Evolutionary conservation across 2,888 invertebrate species (phyloP).

Genomic region (Steinernema hermaphroditum): DNA sequence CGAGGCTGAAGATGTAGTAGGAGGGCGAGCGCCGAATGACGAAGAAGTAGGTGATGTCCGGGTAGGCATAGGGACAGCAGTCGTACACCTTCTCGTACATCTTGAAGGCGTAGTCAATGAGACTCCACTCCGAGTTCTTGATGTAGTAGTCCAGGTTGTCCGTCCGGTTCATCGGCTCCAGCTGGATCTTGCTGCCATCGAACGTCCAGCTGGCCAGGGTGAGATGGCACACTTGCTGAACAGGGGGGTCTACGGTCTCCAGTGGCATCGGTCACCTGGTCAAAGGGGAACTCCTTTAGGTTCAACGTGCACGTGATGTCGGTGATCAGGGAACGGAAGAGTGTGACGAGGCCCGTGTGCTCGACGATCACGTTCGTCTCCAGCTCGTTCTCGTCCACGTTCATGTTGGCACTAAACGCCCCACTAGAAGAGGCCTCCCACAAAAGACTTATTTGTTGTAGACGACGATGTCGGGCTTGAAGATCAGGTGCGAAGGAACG

Average conservation of each 20-base stretch:
- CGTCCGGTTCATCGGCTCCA: constrained; percentile 51
- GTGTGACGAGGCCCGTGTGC: constrained; percentile 48
- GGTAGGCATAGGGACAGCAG: constrained; percentile 62
- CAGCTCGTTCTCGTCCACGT: constrained; percentile 61
- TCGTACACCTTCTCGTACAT: constrained; percentile 55
- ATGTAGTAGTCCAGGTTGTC: constrained; percentile 62
- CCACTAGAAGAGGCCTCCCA: neutral
- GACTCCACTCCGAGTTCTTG: constrained; percentile 62
- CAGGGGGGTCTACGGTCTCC: constrained; percentile 11
- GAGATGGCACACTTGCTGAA: constrained; percentile 61
- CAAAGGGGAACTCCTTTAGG: constrained; percentile 61
- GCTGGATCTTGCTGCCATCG: constrained; percentile 59
- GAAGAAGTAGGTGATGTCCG: constrained; percentile 63
- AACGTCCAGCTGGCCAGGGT: constrained; percentile 64
- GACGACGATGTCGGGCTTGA: constrained; percentile 64
- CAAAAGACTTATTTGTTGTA: constrained; percentile 55
- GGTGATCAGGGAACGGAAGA: constrained; percentile 60
- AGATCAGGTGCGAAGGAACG: constrained; percentile 60
- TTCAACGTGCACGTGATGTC: constrained; percentile 61
- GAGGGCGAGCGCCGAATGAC: constrained; percentile 59
- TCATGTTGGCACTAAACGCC: constrained; percentile 63
- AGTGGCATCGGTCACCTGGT: constrained; percentile 45
- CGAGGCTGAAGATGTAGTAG: constrained; percentile 64
- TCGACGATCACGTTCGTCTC: constrained; percentile 64
- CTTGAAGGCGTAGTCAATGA: constrained; percentile 60